phyloP scores from a whole-genome alignment of 2,113 vertebrate species.

The Ia io region DNA sequence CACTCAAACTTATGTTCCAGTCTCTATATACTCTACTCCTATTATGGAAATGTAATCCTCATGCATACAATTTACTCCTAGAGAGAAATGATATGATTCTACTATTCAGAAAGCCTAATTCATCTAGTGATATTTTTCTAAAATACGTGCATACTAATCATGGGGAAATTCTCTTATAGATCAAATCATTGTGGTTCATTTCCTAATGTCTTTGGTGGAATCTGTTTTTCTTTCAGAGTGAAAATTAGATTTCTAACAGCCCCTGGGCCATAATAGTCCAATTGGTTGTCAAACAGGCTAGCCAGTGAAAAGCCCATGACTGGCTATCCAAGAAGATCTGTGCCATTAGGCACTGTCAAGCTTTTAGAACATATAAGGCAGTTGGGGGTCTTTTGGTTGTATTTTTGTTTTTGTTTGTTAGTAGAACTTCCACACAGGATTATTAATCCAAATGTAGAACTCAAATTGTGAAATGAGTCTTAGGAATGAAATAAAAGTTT shows the following conservation, averaged over 20 bases:
- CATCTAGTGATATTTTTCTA: conserved; percentile 30
- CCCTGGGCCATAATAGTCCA: not conserved
- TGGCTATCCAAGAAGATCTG: not conserved
- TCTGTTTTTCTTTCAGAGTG: conserved; percentile 27
- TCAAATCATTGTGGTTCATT: conserved; percentile 54
- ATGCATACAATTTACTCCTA: not conserved
- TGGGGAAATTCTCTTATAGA: conserved; percentile 22
- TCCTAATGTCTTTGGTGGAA: conserved; percentile 29
- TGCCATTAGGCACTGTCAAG: not conserved
- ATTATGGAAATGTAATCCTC: conserved; percentile 7
- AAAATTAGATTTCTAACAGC: conserved; percentile 30
- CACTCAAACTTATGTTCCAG: not conserved
- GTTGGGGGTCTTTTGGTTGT: not conserved
- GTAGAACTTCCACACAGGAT: not conserved
- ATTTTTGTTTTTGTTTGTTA: not conserved
- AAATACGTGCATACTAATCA: conserved; percentile 54
- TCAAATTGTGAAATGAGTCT: not conserved
- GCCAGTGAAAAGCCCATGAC: not conserved
- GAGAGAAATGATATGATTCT: conserved; percentile 20
- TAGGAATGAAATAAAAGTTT: not conserved
- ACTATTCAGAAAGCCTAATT: conserved; percentile 30
- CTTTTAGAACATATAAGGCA: not conserved
- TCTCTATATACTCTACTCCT: not conserved
- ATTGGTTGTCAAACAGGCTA: not conserved
- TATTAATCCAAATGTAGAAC: not conserved